A percentile compares a stretch with the other conserved stretches of the same genome.
phyloP scores from a whole-genome alignment of 2,113 vertebrate genomes.

The Uria lomvia region DNA sequence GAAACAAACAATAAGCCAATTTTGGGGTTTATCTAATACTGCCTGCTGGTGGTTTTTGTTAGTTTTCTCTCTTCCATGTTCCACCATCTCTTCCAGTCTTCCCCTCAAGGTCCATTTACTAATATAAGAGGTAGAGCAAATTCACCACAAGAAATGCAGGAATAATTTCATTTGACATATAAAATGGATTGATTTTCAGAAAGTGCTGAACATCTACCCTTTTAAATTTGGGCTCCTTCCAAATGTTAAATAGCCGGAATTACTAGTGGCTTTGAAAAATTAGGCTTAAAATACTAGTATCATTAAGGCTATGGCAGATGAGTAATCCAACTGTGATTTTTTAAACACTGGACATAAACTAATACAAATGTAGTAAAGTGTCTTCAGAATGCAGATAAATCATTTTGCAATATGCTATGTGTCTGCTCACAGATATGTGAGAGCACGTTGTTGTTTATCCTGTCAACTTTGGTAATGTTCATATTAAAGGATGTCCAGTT shows the following conservation, averaged over 20 bases:
- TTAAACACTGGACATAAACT: slow-evolving; percentile 23
- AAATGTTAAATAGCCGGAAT: slow-evolving; percentile 28
- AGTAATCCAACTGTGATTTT: neutral
- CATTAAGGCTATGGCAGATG: slow-evolving; percentile 7
- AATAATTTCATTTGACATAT: neutral
- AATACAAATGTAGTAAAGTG: slow-evolving; percentile 29
- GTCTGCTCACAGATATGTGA: neutral
- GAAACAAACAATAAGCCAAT: neutral
- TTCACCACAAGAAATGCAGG: neutral
- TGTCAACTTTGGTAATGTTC: neutral
- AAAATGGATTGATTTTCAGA: neutral
- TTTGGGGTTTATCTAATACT: neutral
- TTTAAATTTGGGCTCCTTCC: slow-evolving; percentile 17
- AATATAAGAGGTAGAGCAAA: neutral
- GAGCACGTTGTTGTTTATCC: neutral
- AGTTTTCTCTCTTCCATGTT: neutral
- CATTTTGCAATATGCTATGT: neutral
- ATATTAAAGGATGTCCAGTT: neutral
- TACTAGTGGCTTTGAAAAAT: slow-evolving; percentile 52
- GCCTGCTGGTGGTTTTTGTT: neutral
- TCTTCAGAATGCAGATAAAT: slow-evolving; percentile 50
- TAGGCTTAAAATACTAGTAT: slow-evolving; percentile 19
- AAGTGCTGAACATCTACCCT: slow-evolving; percentile 25
- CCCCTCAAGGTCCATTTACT: neutral
- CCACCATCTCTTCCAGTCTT: neutral